Evolutionary conservation across 2,888 invertebrate genomes (phyloP).

Genomic region (Bimastos eiseni): DNA sequence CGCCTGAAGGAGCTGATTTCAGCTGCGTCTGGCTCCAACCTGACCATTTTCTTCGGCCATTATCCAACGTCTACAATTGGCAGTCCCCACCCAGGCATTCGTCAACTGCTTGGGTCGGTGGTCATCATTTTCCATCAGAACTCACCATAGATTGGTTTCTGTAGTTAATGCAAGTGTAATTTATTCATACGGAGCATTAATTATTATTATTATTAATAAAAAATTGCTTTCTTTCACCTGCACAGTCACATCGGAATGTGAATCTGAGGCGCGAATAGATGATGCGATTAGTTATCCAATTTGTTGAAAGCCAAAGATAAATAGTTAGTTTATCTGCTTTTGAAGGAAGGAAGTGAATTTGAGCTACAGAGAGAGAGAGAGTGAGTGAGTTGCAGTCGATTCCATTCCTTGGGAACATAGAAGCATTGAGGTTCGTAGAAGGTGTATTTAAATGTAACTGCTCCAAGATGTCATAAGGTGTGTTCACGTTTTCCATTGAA

Average conservation of each 20-base stretch:
- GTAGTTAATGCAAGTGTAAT: background rate
- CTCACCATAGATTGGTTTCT: background rate
- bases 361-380: too few relatives aligned
- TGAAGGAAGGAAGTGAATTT: too few relatives aligned
- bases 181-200: too few relatives aligned
- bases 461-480: background rate
- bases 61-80: slow-evolving; percentile 85
- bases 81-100: slow-evolving; percentile 29
- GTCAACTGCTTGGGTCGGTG: slow-evolving; percentile 2
- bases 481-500: background rate
- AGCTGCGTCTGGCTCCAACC: slow-evolving; percentile 63
- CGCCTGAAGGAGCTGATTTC: slow-evolving; percentile 66
- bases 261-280: too few relatives aligned
- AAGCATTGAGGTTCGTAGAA: background rate
- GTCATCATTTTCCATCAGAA: background rate
- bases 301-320: too few relatives aligned
- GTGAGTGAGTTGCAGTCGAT: too few relatives aligned
- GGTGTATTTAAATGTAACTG: background rate
- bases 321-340: too few relatives aligned
- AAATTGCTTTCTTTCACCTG: too few relatives aligned
- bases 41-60: slow-evolving; percentile 83
- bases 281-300: too few relatives aligned
- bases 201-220: too few relatives aligned
- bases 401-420: too few relatives aligned
- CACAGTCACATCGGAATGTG: too few relatives aligned